phyloP scores from a whole-genome alignment of 2,888 invertebrate genomes.

The Amphipoea oculea region DNA sequence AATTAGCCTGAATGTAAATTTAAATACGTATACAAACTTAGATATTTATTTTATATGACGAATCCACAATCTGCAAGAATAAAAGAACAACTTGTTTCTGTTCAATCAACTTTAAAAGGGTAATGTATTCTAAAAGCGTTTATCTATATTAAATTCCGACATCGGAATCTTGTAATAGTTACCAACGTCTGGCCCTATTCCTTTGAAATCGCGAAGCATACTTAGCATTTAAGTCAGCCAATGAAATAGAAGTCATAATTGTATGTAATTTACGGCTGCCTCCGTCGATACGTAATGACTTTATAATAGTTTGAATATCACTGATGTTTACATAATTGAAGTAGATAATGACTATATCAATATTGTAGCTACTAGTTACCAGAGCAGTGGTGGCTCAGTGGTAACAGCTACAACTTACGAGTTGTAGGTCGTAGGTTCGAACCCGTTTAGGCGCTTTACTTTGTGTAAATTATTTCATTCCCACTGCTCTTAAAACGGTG shows the following conservation, averaged over 20 bases:
- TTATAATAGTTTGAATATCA: slow-evolving; percentile 58
- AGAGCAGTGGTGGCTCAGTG: not conserved
- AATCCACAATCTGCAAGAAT: slow-evolving; percentile 16
- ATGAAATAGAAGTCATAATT: slow-evolving; percentile 56
- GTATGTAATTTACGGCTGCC: slow-evolving; percentile 52
- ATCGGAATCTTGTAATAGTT: slow-evolving; percentile 44
- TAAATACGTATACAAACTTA: not conserved
- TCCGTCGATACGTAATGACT: slow-evolving; percentile 47
- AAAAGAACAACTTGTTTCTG: slow-evolving; percentile 26
- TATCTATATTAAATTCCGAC: slow-evolving; percentile 51
- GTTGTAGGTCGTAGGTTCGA: not conserved
- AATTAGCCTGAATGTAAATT: not conserved
- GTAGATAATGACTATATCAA: slow-evolving; percentile 38
- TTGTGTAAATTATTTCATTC: too few relatives aligned
- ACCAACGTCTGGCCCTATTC: slow-evolving; percentile 34
- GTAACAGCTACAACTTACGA: too few relatives aligned
- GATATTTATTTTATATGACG: not conserved
- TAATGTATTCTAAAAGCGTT: slow-evolving; percentile 52
- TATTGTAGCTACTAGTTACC: slow-evolving; percentile 13
- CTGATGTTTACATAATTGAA: slow-evolving; percentile 42
- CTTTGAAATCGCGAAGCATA: slow-evolving; percentile 42
- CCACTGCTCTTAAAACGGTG: too few relatives aligned
- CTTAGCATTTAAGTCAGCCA: slow-evolving; percentile 42
- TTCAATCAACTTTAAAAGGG: slow-evolving; percentile 37
- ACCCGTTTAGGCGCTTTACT: not conserved